These are phyloP conservation scores for Phortica magna DNA, from an alignment of 2,888 invertebrate species.

Conservation along the genomic window DNA sequence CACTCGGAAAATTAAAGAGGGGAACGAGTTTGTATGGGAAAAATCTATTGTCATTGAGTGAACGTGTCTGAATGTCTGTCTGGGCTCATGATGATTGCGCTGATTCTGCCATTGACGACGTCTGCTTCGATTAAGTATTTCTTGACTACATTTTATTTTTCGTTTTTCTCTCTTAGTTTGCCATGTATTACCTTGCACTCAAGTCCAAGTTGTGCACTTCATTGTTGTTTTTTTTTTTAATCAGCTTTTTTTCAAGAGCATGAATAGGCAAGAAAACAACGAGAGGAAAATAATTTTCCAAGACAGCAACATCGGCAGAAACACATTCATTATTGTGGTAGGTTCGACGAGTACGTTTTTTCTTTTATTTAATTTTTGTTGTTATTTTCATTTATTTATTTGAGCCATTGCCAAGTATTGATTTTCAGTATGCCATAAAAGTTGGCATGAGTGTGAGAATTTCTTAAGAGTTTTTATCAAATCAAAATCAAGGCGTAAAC, in stretches of 20 bases:
- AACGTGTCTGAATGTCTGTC: constrained; percentile 14
- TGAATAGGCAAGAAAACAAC: constrained; percentile 20
- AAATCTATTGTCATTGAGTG: constrained; percentile 25
- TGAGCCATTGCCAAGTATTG: constrained; percentile 22
- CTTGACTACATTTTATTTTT: background rate
- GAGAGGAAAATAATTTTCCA: constrained; percentile 2
- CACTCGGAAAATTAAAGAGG: constrained; percentile 28
- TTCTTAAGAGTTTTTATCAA: constrained; percentile 2
- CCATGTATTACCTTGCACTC: background rate
- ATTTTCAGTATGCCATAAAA: constrained; percentile 15
- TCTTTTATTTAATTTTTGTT: constrained; percentile 3
- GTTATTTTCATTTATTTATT: constrained; percentile 2
- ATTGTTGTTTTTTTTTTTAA: constrained; percentile 10
- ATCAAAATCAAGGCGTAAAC: no score
- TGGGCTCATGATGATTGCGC: background rate
- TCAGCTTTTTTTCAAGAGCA: background rate
- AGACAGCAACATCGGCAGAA: background rate
- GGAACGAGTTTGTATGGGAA: constrained; percentile 8
- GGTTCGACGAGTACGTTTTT: constrained; percentile 5
- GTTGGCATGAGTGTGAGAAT: background rate
- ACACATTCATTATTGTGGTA: constrained; percentile 27
- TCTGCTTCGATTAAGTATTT: constrained; percentile 14
- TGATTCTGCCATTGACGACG: background rate
- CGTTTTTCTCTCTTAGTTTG: background rate
- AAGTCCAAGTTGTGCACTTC: constrained; percentile 24